Evolutionary conservation across 2,888 invertebrate genomes (phyloP).

Genomic region (Iselma pallidipennis): DNA sequence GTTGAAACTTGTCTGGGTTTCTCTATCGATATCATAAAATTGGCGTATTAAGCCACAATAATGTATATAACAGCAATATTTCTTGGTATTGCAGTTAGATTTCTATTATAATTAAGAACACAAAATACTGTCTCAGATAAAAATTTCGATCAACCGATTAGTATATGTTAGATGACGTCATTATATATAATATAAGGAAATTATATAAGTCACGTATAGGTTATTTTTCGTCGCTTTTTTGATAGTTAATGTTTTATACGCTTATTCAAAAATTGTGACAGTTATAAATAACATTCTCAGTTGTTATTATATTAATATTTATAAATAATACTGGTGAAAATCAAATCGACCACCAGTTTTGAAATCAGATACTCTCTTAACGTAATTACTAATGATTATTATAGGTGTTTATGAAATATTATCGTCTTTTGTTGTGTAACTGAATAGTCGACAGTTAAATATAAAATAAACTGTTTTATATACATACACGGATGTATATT

Average conservation of each 20-base stretch:
- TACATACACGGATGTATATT: too few species aligned
- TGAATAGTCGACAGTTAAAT: not conserved
- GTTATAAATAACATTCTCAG: conserved; percentile 14
- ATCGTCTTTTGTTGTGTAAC: not conserved
- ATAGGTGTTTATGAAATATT: not conserved
- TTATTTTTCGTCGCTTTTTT: conserved; percentile 11
- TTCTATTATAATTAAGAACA: conserved; percentile 17
- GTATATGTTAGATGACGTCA: conserved; percentile 15
- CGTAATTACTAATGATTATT: not conserved
- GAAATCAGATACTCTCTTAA: not conserved
- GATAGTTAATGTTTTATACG: conserved; percentile 10
- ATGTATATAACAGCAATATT: conserved; percentile 9
- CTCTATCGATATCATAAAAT: not conserved
- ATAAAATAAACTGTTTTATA: too few species aligned
- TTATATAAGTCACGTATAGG: conserved; percentile 21
- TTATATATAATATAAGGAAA: conserved; percentile 12
- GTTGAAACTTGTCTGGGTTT: not conserved
- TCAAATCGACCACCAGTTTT: not conserved
- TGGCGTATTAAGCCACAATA: not conserved
- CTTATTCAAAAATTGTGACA: conserved; percentile 18
- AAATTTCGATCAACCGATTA: conserved; percentile 11
- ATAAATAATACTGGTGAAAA: conserved; percentile 5
- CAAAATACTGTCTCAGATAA: conserved; percentile 7
- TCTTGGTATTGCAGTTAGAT: conserved; percentile 10
- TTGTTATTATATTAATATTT: conserved; percentile 13